Percentiles rank a stretch among this genome's conserved stretches.
These are phyloP conservation scores for Orussus abietinus DNA, from an alignment of 1,140 invertebrate species.

Conservation along the genomic window DNA sequence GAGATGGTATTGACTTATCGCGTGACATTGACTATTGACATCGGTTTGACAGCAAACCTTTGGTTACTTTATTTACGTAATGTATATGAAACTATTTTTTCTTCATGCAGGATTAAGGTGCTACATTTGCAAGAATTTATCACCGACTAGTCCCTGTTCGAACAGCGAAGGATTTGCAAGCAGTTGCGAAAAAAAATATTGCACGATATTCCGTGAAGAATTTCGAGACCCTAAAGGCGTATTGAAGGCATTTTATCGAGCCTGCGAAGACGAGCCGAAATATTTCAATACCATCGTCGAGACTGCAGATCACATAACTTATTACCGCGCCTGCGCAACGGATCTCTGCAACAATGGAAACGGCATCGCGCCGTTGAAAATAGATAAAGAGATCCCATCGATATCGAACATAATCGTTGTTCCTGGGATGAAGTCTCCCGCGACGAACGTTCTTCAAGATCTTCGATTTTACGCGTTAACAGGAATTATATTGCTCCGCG, in stretches of 20 bases:
- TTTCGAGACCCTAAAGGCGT: conserved; percentile 11
- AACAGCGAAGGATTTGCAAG: neutral
- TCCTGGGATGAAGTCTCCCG: too few relatives aligned
- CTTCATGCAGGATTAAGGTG: conserved; percentile 2
- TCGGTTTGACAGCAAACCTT: neutral
- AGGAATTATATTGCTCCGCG: too few relatives aligned
- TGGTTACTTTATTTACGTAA: neutral
- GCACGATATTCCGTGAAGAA: conserved; percentile 18
- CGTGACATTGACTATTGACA: too few relatives aligned
- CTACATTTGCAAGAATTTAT: conserved; percentile 6
- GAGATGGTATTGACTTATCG: too few relatives aligned
- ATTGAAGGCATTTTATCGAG: conserved; percentile 10
- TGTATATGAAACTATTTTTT: conserved; percentile 3
- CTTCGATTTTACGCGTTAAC: too few relatives aligned
- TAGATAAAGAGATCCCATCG: too few relatives aligned
- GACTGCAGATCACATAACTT: conserved; percentile 2
- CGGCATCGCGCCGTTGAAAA: too few relatives aligned
- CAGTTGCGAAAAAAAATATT: conserved; percentile 13
- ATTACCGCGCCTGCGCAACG: conserved; percentile 14
- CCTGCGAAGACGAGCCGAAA: conserved; percentile 12
- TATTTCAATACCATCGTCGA: conserved; percentile 14
- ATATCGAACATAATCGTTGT: too few relatives aligned
- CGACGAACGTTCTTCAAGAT: too few relatives aligned
- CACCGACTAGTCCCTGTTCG: conserved; percentile 1
- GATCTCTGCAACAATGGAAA: conserved; percentile 19